Evolutionary conservation across 2,888 invertebrate genomes (phyloP), one percentile per base, ranked within the genome.

Genomic region (Drosophila buzzatii): DNA sequence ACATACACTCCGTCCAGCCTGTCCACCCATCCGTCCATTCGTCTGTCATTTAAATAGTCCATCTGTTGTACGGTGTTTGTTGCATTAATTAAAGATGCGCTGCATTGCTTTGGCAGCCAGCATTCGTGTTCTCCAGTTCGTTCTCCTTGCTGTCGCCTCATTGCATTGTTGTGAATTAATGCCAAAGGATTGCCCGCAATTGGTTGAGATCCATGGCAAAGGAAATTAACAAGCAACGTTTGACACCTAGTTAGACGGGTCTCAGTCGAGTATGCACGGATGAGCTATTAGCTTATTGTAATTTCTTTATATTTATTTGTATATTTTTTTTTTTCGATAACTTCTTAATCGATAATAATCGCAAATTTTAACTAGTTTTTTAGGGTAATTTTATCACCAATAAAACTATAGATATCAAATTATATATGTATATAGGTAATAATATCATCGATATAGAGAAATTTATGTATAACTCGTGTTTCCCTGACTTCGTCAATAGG

Each of bases 61-160:
- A 66, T 52, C 63, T 71, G 64, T 49, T 55, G 65, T 49, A 18
- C 78, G 69, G 63, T 69, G 67, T 41, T 71, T 71, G 66, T 63
- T 76, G 73, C 79, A 82, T 81, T 82, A 83, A 82, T 83, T 82
- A 81, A 82, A 83, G 83, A 79, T 83, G 70, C 72, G 71, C 76
- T 68, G 69, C 82, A 77, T 74, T 77, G 77, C 79, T 77, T 65
- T 73, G 71, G 64, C 51, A 33, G 66, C 27, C 63, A 47, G 55
- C 55, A 51, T 41, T 35, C 61, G 41, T 44, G 60, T 57, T 53
- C 49, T 23, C 65, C 44, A 57, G 41, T 63, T 73, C 45, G 49
- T 59, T 59, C 73, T 59, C 49, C 65, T 62, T 45, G n/a, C 37
- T 27, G 51, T 35, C 68, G 45, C 59, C 66, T 61, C 70, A 71